Evolutionary conservation across 2,888 invertebrate genomes (phyloP).

Genomic region (Acholoe squamosa): DNA sequence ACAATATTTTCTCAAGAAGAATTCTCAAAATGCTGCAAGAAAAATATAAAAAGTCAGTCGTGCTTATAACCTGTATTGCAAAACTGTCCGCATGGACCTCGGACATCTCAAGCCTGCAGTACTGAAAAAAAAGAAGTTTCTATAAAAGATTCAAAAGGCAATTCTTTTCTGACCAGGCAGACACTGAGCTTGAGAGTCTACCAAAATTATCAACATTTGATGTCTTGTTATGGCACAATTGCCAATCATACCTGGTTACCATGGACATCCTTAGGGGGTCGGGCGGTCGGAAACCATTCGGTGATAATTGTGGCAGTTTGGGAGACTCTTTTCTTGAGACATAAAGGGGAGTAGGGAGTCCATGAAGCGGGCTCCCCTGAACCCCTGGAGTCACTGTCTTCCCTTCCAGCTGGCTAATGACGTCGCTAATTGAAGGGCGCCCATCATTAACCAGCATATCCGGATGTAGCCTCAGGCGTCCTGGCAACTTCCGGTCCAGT

Average conservation of each 20-base stretch:
- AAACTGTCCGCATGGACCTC: background rate
- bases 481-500: slow-evolving; percentile 20
- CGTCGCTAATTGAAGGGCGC: background rate
- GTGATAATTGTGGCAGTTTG: background rate
- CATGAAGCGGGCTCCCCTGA: background rate
- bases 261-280: background rate
- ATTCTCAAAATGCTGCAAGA: background rate
- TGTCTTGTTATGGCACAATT: too few relatives aligned
- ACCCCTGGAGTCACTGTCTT: background rate
- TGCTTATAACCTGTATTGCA: background rate
- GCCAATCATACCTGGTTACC: background rate
- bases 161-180: too few relatives aligned
- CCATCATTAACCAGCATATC: background rate
- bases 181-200: too few relatives aligned
- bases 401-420: background rate
- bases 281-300: background rate
- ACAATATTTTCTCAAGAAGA: too few relatives aligned
- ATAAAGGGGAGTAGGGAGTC: background rate
- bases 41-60: slow-evolving; percentile 10
- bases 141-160: background rate
- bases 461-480: background rate
- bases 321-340: background rate
- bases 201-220: too few relatives aligned
- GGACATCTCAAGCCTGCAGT: background rate
- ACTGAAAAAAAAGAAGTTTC: background rate